Evolutionary conservation across 1,140 invertebrate genomes (phyloP).

Genomic region (Pogonomyrmex barbatus): DNA sequence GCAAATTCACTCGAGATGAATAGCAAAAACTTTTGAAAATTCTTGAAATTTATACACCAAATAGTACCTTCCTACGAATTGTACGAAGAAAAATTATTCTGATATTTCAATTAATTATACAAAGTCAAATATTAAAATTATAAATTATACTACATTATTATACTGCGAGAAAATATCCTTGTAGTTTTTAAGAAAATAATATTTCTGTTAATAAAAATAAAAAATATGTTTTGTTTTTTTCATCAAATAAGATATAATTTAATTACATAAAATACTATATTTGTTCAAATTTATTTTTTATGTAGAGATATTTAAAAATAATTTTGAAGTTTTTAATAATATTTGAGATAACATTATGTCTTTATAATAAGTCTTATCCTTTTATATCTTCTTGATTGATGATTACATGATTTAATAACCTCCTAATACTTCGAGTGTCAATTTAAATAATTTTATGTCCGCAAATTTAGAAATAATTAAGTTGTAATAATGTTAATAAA

Average conservation of each 20-base stretch:
- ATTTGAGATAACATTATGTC: background rate
- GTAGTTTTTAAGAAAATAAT: background rate
- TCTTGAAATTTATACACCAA: background rate
- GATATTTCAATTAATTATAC: slow-evolving; percentile 16
- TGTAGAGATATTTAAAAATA: background rate
- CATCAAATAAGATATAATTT: background rate
- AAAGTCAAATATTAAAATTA: slow-evolving; percentile 13
- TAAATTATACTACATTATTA: background rate
- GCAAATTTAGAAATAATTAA: background rate
- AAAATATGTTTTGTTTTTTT: background rate
- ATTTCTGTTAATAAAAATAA: slow-evolving; percentile 26
- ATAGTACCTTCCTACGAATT: background rate
- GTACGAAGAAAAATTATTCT: background rate
- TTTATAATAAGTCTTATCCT: background rate
- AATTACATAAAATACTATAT: background rate
- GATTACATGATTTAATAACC: background rate
- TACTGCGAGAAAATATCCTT: background rate
- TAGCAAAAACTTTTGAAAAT: slow-evolving; percentile 25
- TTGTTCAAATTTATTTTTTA: background rate
- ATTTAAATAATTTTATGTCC: background rate
- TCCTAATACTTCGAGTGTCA: background rate
- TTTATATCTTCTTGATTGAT: background rate
- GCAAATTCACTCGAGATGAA: slow-evolving; percentile 8
- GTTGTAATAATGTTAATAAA: slow-evolving; percentile 16
- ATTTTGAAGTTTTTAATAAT: background rate